These are phyloP conservation scores for Neodiprion pinetum DNA, from an alignment of 1,140 invertebrate genomes.

Conservation along the genomic window DNA sequence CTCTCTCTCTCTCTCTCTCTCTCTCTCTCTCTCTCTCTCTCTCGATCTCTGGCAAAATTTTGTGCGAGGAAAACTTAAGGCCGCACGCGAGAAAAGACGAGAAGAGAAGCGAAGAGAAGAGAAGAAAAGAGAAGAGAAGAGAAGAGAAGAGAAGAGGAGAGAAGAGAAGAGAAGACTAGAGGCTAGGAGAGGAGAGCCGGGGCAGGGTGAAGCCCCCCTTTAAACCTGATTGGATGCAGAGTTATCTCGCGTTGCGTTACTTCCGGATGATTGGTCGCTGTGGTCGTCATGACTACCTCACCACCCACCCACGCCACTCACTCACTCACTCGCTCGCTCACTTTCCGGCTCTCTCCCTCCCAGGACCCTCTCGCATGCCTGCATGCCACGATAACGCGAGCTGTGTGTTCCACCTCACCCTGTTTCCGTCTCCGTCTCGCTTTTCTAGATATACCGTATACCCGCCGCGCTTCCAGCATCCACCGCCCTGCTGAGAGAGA, in stretches of 20 bases:
- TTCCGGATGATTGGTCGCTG: conserved; percentile 64
- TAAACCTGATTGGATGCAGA: conserved; percentile 65
- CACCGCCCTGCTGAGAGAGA: conserved; percentile 18
- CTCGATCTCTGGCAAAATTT: background rate
- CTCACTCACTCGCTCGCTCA: background rate
- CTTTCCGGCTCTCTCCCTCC: conserved; percentile 23
- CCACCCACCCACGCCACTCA: conserved; percentile 45
- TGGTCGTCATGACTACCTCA: conserved; percentile 62
- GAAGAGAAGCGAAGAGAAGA: background rate
- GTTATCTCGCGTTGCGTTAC: conserved; percentile 63
- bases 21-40: background rate
- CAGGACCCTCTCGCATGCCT: conserved; percentile 32
- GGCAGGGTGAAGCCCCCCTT: conserved; percentile 40
- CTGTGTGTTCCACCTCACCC: conserved; percentile 22
- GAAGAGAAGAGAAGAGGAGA: background rate
- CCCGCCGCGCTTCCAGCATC: conserved; percentile 20
- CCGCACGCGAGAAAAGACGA: background rate
- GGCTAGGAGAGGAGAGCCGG: conserved; percentile 16
- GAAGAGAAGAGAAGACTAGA: background rate
- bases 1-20: background rate
- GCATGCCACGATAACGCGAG: conserved; percentile 42
- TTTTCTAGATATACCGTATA: conserved; percentile 29
- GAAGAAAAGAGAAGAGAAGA: background rate
- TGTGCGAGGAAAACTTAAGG: background rate
- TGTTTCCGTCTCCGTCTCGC: conserved; percentile 26